These are phyloP conservation scores for Therioaphis trifolii DNA, from an alignment of 2,888 invertebrate genomes.

Conservation along the genomic window DNA sequence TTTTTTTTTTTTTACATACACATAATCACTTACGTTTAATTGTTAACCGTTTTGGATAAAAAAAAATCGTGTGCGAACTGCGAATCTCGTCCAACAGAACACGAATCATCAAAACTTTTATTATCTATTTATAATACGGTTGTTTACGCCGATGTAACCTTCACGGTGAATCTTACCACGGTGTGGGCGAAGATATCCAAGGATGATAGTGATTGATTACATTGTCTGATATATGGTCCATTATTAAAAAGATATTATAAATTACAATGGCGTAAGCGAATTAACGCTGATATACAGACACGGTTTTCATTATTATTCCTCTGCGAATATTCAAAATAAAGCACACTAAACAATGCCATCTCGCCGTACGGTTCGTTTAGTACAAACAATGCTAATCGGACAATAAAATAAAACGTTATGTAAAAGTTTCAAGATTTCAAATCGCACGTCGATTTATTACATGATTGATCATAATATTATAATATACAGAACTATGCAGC, in stretches of 20 bases:
- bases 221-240: background rate
- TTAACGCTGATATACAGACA: background rate
- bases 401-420: background rate
- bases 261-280: background rate
- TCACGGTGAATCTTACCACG: constrained; percentile 1
- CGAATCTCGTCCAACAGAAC: no score
- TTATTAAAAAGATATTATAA: constrained; percentile 14
- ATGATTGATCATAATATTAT: background rate
- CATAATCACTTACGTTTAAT: no score
- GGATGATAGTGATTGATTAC: constrained; percentile 20
- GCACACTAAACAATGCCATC: background rate
- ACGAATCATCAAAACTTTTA: no score
- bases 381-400: background rate
- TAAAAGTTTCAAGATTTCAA: no score
- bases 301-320: background rate
- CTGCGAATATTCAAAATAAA: background rate
- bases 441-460: background rate
- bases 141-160: constrained; percentile 28
- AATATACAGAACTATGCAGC: no score
- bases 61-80: no score
- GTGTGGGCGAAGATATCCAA: constrained; percentile 18
- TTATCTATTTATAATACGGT: no score
- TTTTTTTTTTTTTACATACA: no score
- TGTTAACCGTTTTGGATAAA: no score
- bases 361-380: background rate